These are phyloP conservation scores for Python bivittatus DNA, from an alignment of 2,113 vertebrate species.

Conservation along the genomic window DNA sequence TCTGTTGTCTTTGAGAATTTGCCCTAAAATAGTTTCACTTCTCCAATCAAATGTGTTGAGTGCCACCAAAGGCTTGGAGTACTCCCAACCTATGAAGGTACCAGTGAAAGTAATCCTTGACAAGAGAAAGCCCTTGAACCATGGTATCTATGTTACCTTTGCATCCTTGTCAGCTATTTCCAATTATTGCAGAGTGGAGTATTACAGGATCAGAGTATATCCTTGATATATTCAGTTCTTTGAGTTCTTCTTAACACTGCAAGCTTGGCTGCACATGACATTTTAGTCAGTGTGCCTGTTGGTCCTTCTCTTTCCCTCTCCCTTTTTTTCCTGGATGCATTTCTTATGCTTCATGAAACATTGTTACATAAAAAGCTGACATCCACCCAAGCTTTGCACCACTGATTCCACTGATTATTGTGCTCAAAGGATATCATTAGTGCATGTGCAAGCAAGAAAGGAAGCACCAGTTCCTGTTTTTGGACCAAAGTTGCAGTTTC, in stretches of 20 bases:
- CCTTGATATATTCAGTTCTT: constrained; percentile 13
- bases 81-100: neutral
- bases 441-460: neutral
- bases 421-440: neutral
- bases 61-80: neutral
- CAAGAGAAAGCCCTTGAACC: neutral
- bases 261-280: neutral
- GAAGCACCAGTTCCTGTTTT: constrained; percentile 17
- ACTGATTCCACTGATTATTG: constrained; percentile 6
- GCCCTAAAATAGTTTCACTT: neutral
- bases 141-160: accelerated
- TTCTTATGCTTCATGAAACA: constrained; percentile 14
- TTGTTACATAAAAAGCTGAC: neutral
- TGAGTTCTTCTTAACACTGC: constrained; percentile 20
- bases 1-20: neutral
- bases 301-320: accelerated
- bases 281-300: neutral
- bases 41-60: neutral
- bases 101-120: neutral
- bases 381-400: neutral
- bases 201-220: neutral
- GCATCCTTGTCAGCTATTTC: accelerated
- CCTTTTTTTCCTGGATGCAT: neutral
- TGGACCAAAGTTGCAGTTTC: neutral
- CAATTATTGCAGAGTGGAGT: accelerated